phyloP scores from a whole-genome alignment of 2,888 invertebrate species.

The Ormyrus thymus region DNA sequence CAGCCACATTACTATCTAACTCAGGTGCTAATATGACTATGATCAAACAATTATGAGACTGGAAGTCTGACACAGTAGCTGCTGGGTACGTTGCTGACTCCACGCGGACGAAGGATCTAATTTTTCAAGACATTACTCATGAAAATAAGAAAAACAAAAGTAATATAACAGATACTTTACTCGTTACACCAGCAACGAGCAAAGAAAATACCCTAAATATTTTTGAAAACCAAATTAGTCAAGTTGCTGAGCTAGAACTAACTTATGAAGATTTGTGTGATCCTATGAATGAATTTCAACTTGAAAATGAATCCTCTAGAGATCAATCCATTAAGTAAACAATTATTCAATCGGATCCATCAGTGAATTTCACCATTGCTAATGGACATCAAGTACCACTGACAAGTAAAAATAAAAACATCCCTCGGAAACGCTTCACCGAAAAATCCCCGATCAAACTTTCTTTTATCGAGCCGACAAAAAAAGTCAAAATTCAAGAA shows the following conservation, averaged over 20 bases:
- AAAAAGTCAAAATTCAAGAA: too few relatives aligned
- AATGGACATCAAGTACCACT: too few relatives aligned
- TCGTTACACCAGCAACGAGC: slow-evolving; percentile 2
- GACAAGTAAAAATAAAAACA: too few relatives aligned
- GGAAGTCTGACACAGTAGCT: slow-evolving; percentile 27
- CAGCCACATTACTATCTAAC: slow-evolving; percentile 37
- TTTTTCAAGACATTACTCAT: slow-evolving; percentile 9
- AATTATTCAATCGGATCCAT: neutral
- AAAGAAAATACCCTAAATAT: neutral
- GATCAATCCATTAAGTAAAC: neutral
- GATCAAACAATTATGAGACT: slow-evolving; percentile 19
- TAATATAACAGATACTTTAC: neutral
- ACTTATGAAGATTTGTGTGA: slow-evolving; percentile 5
- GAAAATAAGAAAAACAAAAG: too few relatives aligned
- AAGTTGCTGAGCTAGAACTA: neutral
- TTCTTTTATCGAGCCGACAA: neutral
- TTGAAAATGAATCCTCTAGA: too few relatives aligned
- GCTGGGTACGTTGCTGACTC: neutral
- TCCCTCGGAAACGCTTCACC: too few relatives aligned
- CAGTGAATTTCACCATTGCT: neutral
- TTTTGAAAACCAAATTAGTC: neutral
- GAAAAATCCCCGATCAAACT: too few relatives aligned
- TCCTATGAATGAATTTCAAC: neutral
- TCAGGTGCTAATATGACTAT: slow-evolving; percentile 28
- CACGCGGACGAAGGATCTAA: neutral